phyloP scores from a whole-genome alignment of 35 echinoderm and acorn worm genomes.

The Chiridota heheva region DNA sequence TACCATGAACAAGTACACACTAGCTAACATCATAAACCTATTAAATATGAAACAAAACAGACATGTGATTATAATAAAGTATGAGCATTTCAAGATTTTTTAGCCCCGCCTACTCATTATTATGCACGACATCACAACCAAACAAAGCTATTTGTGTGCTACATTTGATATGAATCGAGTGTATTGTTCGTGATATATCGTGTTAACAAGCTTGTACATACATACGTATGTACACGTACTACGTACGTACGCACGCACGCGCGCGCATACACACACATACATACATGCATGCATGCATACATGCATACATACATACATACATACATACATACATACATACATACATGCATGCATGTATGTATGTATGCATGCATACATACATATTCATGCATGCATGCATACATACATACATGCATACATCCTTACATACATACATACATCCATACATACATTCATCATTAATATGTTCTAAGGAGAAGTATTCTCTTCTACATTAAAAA shows the following conservation, averaged over 20 bases:
- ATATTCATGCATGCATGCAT: neutral
- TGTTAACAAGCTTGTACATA: too few species aligned
- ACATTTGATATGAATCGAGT: too few species aligned
- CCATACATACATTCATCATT: neutral
- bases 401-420: neutral
- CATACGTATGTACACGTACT: neutral
- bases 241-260: neutral
- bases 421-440: neutral
- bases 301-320: neutral
- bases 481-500: neutral
- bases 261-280: neutral
- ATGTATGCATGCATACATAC: neutral
- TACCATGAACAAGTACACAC: too few species aligned
- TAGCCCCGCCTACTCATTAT: too few species aligned
- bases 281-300: neutral
- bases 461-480: neutral
- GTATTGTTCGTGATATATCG: too few species aligned
- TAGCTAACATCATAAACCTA: too few species aligned
- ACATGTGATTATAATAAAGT: too few species aligned
- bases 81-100: too few species aligned
- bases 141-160: too few species aligned
- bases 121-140: too few species aligned
- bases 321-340: neutral
- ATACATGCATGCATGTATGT: slow-evolving; percentile 4
- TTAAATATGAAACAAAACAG: too few species aligned